Evolutionary conservation across 2,797 vertebrate genomes (phyloP), one percentile per base, ranked within the genome.

Genomic region (Fistularia commersonii): DNA sequence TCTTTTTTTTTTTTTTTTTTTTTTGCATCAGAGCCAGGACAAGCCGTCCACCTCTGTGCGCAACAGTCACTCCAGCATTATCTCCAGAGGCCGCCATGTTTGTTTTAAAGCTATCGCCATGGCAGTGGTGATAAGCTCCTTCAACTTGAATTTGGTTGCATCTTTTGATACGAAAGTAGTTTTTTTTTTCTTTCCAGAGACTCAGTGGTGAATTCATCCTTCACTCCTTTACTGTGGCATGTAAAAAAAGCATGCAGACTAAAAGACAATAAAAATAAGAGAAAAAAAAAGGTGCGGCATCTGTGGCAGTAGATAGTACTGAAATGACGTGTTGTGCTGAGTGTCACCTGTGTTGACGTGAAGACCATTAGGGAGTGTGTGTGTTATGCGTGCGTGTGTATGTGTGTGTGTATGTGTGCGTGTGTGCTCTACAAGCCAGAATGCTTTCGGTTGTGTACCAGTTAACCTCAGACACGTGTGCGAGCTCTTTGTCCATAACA

Each of bases 401-500:
- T 41, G 50, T 23, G 5, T 37, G 33, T 37, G 23, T 23, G 23
- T 23, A 4, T 23, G 23, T 23, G 23, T 23, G 23, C 4, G 23
- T 23, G 23, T 72, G 67, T 80, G 69, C 78, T 74, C 66, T 77
- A 47, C 80, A 75, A 66, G 76, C 61, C 83, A 71, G 76, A 74
- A 79, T 75, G 79, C 76, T 86, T 75, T 82, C 79, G 72, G 81
- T 81, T 84, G 77, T 76, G 74, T 80, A 77, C 34, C 61, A 67
- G 72, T 85, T 84, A 76, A 86, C 79, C 81, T 87, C 80, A 80
- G 75, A 84, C 80, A 84, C 79, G 74, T 68, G 80, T 88, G 80
- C 83, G 85, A 86, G 82, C 77, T 87, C 81, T 89, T 87, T 89
- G 86, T 90, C 84, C 79, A 87, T 70, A 76, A 62, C 75, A 77